These are phyloP conservation scores for Pangasius macronema DNA, from an alignment of 2,797 vertebrate species.

Conservation along the genomic window DNA sequence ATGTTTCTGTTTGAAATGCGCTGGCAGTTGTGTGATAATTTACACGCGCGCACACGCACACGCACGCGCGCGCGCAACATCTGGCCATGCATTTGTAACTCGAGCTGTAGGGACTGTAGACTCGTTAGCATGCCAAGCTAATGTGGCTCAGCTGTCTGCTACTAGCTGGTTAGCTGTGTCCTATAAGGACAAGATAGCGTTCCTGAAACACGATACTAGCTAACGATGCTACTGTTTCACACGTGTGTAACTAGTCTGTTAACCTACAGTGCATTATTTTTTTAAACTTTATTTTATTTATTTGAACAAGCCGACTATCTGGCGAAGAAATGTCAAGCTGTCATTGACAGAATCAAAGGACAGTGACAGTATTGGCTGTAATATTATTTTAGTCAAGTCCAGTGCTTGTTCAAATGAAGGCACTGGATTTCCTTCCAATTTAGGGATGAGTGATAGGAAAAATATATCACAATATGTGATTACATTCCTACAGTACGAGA, in stretches of 20 bases:
- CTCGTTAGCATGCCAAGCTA: no score
- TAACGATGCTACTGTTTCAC: neutral
- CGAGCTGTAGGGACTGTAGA: neutral
- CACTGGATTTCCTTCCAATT: neutral
- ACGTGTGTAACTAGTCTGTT: neutral
- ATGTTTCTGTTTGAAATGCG: neutral
- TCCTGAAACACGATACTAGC: no score
- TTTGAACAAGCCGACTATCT: neutral
- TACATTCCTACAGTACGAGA: neutral
- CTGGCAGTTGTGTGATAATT: neutral
- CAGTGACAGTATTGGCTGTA: neutral
- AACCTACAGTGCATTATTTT: neutral
- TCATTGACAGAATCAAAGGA: neutral
- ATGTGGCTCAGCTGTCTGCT: neutral
- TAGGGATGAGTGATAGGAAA: neutral
- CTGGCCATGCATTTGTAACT: neutral
- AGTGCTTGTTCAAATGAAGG: neutral
- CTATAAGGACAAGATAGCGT: neutral
- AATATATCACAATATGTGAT: neutral
- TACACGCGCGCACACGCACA: neutral
- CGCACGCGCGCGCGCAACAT: neutral
- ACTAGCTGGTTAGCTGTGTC: neutral
- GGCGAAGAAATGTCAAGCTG: neutral
- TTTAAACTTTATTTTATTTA: neutral
- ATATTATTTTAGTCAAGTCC: neutral